phyloP scores from a whole-genome alignment of 2,113 vertebrate species.

The Centropus unirufus region DNA sequence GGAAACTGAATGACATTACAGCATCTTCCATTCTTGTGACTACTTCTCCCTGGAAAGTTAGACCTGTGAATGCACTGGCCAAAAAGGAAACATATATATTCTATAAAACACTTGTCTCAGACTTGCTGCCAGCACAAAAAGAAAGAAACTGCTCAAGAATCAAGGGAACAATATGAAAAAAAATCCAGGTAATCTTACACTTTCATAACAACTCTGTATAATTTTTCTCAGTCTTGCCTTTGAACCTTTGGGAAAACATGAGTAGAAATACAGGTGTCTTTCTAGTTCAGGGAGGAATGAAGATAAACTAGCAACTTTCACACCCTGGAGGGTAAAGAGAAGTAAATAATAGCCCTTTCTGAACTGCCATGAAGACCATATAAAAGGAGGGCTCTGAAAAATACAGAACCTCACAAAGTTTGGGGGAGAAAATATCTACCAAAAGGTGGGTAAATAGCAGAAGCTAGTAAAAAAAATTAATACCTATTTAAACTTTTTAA shows the following conservation, averaged over 20 bases:
- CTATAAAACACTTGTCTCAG: neutral
- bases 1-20: neutral
- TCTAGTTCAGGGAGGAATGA: neutral
- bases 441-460: neutral
- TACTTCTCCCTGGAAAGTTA: neutral
- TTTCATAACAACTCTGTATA: neutral
- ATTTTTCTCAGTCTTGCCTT: neutral
- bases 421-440: neutral
- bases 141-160: neutral
- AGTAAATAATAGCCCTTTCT: neutral
- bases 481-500: neutral
- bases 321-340: neutral
- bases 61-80: neutral
- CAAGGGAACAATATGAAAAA: neutral
- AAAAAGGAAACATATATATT: neutral
- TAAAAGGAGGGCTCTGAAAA: neutral
- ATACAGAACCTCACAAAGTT: neutral
- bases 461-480: neutral
- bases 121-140: neutral
- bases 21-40: neutral
- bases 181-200: neutral
- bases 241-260: neutral
- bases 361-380: neutral
- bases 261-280: neutral
- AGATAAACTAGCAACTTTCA: conserved; percentile 4